Percentiles rank a stretch among this genome's conserved stretches.
Conservation (phyloP, 2,888 invertebrate genomes). For the Andrena chrysosceles region DNA sequence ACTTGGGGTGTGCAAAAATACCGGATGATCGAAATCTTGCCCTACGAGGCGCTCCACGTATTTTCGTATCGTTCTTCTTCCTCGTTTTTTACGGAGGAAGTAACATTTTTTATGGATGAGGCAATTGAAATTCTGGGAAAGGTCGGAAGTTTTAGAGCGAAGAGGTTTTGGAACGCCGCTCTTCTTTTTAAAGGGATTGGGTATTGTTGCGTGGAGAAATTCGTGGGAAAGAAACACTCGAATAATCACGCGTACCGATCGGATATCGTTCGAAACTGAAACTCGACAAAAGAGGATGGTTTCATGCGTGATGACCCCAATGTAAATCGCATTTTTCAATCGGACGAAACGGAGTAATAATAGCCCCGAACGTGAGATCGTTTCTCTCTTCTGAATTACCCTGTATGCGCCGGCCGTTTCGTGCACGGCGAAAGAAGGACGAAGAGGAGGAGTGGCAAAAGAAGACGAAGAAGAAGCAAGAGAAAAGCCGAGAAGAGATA, state of each 20-base stretch:
- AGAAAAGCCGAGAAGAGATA: conserved; percentile 62
- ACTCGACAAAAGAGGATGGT: not conserved
- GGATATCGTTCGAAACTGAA: not conserved
- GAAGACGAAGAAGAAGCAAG: conserved; percentile 29
- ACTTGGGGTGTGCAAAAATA: not conserved
- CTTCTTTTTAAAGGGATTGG: too few relatives aligned
- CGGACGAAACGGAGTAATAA: conserved; percentile 43
- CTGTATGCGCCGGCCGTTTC: conserved; percentile 43
- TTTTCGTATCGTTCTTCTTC: not conserved
- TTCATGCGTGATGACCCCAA: conserved; percentile 13
- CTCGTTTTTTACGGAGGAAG: not conserved
- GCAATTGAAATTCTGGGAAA: too few relatives aligned
- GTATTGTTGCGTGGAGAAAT: too few relatives aligned
- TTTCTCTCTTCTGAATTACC: conserved; percentile 57
- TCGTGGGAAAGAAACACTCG: too few relatives aligned
- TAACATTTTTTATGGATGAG: not conserved
- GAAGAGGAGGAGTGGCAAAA: conserved; percentile 9
- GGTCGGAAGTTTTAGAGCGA: too few relatives aligned
- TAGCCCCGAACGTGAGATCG: conserved; percentile 41
- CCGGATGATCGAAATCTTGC: not conserved
- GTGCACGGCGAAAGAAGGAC: conserved; percentile 34
- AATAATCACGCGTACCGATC: not conserved
- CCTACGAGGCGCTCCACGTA: not conserved
- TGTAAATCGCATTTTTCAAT: conserved; percentile 46
- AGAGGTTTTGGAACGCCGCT: too few relatives aligned